phyloP scores from a whole-genome alignment of 35 echinoderm and acorn worm species.

The Heliocidaris erythrogramma region DNA sequence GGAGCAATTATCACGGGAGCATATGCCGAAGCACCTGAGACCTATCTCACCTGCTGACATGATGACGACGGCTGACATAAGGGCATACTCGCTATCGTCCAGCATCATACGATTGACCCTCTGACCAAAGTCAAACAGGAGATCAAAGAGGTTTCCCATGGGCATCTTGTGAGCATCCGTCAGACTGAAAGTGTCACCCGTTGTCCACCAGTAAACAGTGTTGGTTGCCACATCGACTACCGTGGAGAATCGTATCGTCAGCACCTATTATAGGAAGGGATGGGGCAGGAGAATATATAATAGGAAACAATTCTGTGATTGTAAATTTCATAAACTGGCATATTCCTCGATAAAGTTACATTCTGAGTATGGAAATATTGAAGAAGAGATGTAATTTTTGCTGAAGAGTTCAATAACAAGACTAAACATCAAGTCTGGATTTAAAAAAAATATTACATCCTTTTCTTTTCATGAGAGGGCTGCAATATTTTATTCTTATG shows the following conservation, averaged over 20 bases:
- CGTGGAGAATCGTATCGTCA: constrained; percentile 91
- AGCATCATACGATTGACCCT: constrained; percentile 90
- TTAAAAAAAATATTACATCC: too few species aligned
- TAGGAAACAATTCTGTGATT: neutral
- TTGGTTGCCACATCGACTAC: constrained; percentile 77
- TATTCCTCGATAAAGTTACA: too few species aligned
- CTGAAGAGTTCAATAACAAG: too few species aligned
- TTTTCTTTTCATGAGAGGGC: too few species aligned
- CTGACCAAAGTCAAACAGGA: constrained; percentile 90
- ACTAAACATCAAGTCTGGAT: too few species aligned
- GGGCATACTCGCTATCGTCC: constrained; percentile 88
- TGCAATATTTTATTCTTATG: too few species aligned
- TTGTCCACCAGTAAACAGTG: constrained; percentile 97
- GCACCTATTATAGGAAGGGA: constrained; percentile 36
- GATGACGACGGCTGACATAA: constrained; percentile 92
- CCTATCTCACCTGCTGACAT: constrained; percentile 91
- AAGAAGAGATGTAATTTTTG: too few species aligned
- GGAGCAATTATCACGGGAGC: too few species aligned
- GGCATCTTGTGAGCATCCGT: constrained; percentile 91
- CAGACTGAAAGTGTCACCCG: constrained; percentile 88
- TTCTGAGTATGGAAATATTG: too few species aligned
- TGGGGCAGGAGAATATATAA: neutral
- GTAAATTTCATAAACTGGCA: too few species aligned
- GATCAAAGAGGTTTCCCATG: constrained; percentile 91
- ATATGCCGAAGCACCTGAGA: too few species aligned